Evolutionary conservation across 2,113 vertebrate genomes (phyloP), one percentile per base, ranked within the genome.

Genomic region (Protobothrops flavoviridis): DNA sequence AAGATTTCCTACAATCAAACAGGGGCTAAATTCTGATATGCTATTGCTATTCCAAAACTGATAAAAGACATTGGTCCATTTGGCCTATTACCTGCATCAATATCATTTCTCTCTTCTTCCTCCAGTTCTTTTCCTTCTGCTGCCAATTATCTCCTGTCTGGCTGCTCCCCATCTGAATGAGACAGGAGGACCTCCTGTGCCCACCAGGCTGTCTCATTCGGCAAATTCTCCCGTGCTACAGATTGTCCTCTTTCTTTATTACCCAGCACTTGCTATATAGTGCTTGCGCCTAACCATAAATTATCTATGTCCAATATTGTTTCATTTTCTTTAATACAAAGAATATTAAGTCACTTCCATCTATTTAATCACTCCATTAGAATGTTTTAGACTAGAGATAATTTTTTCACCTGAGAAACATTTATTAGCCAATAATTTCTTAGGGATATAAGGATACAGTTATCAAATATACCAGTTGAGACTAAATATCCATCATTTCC

Each of bases 141-240:
- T 97, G 96, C 97, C 97, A 97, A 96, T 97, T 97, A 96, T 97
- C 96, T 97, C 95, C 95, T 96, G 96, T 95, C 95, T 96, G 96
- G 96, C 96, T 97, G 96, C 96, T 97, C 96, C 96, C 97, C 96
- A 96, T 96, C 96, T 95, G 94, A 96, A 95, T 91, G 4, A 92
- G 96, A 92, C 95, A 96, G 96, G 96, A 93, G 95, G 96, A 96
- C 95, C 95, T 95, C 95, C 94, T 11, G 96, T 95, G 94, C 94
- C 94, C 57, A 95, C 96, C 96, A 97, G 96, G 97, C 97, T 97
- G 96, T 96, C 95, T 96, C 96, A 96, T 96, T 97, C 95, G 96
- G 95, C 95, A 39, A 88, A 95, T 93, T 96, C 96, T 96, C 95
- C 93, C 95, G 95, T 96, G 96, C 96, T 95, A 95, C 96, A 96